Percentiles rank a stretch among this genome's conserved stretches.
Conservation (phyloP, 2,113 vertebrate species). For the Poicephalus meyeri region DNA sequence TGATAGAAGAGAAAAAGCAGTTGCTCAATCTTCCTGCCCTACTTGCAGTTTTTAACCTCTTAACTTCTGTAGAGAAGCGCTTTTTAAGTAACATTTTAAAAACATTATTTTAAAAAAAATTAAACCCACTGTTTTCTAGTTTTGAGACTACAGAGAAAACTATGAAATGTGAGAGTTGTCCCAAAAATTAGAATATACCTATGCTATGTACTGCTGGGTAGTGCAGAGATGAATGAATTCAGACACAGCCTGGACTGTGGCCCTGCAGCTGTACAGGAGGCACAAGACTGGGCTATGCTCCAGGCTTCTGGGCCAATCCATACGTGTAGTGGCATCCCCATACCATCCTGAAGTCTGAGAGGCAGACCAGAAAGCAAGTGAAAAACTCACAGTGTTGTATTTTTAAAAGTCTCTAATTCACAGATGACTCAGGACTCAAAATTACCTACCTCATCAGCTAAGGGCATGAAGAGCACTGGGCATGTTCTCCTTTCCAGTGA, state of each 20-base stretch:
- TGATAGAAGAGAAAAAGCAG: neutral
- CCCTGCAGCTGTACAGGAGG: neutral
- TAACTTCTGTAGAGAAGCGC: neutral
- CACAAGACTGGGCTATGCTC: neutral
- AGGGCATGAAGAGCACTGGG: neutral
- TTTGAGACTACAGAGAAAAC: neutral
- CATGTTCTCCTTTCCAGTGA: neutral
- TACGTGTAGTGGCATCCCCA: neutral
- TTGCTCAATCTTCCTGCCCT: neutral
- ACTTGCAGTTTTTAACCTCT: neutral
- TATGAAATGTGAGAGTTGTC: neutral
- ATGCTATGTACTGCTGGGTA: neutral
- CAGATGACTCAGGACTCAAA: neutral
- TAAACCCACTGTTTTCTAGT: neutral
- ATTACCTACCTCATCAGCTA: neutral
- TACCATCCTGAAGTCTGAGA: neutral
- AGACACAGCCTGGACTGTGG: neutral
- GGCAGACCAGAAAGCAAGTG: neutral
- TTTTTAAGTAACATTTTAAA: no score
- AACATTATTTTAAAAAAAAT: neutral
- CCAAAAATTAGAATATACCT: neutral
- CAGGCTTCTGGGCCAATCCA: neutral
- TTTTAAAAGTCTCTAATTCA: neutral
- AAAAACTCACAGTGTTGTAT: neutral
- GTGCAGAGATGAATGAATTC: neutral